Percentiles rank a stretch among this genome's conserved stretches.
These are phyloP conservation scores for Rotaria magnacalcarata DNA, from an alignment of 2,888 invertebrate species.

Conservation along the genomic window DNA sequence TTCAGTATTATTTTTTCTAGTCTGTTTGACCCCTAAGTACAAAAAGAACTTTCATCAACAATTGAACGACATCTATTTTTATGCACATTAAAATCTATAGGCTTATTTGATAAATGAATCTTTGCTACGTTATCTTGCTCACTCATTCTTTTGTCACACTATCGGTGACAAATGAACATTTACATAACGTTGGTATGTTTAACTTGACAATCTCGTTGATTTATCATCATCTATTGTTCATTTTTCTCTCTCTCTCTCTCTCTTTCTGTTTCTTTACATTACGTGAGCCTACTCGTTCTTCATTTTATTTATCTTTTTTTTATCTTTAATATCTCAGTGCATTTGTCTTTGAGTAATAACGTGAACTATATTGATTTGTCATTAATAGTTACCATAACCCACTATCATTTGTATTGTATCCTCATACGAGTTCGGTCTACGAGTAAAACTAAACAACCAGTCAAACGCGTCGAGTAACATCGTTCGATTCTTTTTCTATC, in stretches of 20 bases:
- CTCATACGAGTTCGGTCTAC: background rate
- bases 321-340: background rate
- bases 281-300: background rate
- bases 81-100: background rate
- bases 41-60: background rate
- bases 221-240: background rate
- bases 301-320: background rate
- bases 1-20: too few species aligned
- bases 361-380: background rate
- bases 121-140: background rate
- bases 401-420: background rate
- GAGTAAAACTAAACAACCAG: background rate
- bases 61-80: constrained; percentile 11
- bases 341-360: background rate
- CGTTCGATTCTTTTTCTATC: background rate
- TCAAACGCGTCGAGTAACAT: background rate
- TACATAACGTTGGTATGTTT: background rate
- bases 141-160: background rate
- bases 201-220: constrained; percentile 15
- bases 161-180: background rate
- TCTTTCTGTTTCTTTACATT: background rate
- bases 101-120: background rate
- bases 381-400: background rate
- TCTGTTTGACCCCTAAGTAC: too few species aligned
- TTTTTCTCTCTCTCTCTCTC: background rate